These are phyloP conservation scores for Galeruca laticollis DNA, from an alignment of 2,888 invertebrate species.

Conservation along the genomic window DNA sequence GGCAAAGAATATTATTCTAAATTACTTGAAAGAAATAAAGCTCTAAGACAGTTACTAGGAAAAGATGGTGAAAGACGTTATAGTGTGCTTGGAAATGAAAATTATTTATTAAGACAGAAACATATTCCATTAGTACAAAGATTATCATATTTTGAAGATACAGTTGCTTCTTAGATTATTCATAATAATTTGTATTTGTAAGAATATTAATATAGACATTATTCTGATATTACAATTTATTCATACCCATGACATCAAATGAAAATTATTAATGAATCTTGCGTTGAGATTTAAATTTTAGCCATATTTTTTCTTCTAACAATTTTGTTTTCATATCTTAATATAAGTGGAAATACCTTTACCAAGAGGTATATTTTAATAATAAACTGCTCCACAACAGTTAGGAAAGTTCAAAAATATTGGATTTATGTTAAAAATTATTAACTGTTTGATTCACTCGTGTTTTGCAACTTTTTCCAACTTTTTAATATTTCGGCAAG, in stretches of 20 bases:
- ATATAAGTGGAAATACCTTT: too few species aligned
- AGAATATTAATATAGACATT: background rate
- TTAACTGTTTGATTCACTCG: too few species aligned
- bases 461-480: background rate
- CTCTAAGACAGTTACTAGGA: slow-evolving; percentile 76
- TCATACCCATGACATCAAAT: too few species aligned
- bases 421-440: too few species aligned
- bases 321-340: too few species aligned
- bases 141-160: slow-evolving; percentile 73
- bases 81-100: slow-evolving; percentile 78
- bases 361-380: too few species aligned
- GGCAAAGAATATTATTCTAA: slow-evolving; percentile 84
- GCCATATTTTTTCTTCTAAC: too few species aligned
- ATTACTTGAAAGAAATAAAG: slow-evolving; percentile 78
- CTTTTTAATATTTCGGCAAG: too few species aligned
- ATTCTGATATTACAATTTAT: background rate
- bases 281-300: too few species aligned
- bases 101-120: slow-evolving; percentile 74
- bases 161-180: background rate
- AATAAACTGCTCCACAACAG: too few species aligned
- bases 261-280: too few species aligned
- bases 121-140: slow-evolving; percentile 75
- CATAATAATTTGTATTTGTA: background rate
- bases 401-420: too few species aligned
- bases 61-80: slow-evolving; percentile 73